phyloP scores from a whole-genome alignment of 2,113 vertebrate species.

The Isichthys henryi region DNA sequence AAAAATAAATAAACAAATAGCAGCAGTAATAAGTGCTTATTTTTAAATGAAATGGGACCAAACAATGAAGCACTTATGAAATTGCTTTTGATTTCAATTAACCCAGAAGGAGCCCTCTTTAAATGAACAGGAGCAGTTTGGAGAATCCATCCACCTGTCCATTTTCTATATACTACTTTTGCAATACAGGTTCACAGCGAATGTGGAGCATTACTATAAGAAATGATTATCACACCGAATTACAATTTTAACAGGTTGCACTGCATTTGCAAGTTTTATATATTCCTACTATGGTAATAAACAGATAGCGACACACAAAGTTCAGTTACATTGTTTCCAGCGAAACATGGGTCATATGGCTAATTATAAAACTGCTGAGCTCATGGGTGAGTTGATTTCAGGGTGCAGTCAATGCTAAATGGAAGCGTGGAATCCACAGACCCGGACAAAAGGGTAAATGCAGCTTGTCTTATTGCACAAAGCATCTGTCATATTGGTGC shows the following conservation, averaged over 20 bases:
- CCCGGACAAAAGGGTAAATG: neutral
- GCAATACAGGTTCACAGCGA: neutral
- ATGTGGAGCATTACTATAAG: neutral
- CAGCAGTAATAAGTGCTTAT: neutral
- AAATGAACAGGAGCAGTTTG: neutral
- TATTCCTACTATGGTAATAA: neutral
- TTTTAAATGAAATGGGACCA: neutral
- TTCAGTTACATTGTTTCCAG: slow-evolving; percentile 28
- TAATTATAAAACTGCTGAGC: slow-evolving; percentile 23
- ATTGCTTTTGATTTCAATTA: slow-evolving; percentile 5
- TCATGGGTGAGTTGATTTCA: neutral
- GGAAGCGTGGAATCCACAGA: neutral
- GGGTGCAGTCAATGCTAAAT: neutral
- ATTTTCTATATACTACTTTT: neutral
- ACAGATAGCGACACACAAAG: slow-evolving; percentile 22
- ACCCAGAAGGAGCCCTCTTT: neutral
- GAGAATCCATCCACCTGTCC: neutral
- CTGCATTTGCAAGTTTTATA: slow-evolving; percentile 5
- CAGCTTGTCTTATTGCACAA: neutral
- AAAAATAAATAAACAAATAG: neutral
- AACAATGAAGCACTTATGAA: neutral
- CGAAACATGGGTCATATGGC: slow-evolving; percentile 31
- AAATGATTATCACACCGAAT: neutral
- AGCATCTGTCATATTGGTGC: neutral
- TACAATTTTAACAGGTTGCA: neutral